Percentiles rank a stretch among this genome's conserved stretches.
Evolutionary conservation across 2,888 invertebrate genomes (phyloP).

Genomic region (Netelia inedita): DNA sequence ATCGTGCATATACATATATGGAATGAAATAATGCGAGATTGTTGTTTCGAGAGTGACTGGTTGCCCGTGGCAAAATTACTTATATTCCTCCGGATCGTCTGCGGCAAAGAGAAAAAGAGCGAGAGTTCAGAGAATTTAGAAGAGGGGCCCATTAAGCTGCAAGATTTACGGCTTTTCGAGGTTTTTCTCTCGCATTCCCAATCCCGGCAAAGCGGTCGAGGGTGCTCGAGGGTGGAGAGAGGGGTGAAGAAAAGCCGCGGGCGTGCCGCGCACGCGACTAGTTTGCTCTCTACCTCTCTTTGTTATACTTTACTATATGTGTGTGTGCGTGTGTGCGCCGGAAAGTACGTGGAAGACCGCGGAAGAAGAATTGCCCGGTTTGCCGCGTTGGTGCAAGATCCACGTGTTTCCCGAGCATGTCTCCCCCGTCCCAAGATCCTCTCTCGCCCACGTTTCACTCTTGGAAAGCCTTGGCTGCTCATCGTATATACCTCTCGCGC

Average conservation of each 20-base stretch:
- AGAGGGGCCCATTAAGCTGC: conserved; percentile 51
- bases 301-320: not conserved
- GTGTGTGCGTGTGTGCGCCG: conserved; percentile 4
- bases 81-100: conserved; percentile 50
- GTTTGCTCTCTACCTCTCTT: conserved; percentile 33
- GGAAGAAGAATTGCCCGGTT: conserved; percentile 55
- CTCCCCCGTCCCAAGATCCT: conserved; percentile 33
- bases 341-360: conserved; percentile 20
- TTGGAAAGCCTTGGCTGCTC: conserved; percentile 9
- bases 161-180: conserved; percentile 67
- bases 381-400: conserved; percentile 52
- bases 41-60: conserved; percentile 24
- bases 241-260: conserved; percentile 62
- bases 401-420: conserved; percentile 62
- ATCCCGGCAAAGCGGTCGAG: conserved; percentile 4
- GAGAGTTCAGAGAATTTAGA: conserved; percentile 45
- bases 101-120: conserved; percentile 15
- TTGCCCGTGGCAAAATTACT: conserved; percentile 58
- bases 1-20: conserved; percentile 30
- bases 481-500: too few relatives aligned
- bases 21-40: conserved; percentile 28
- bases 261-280: conserved; percentile 67
- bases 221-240: not conserved
- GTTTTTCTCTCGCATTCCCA: conserved; percentile 59
- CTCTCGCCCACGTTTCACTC: conserved; percentile 59